Percentiles rank a stretch among this genome's conserved stretches.
Evolutionary conservation across 1,140 invertebrate species (phyloP).

Genomic region (Hesperophylax magnus): DNA sequence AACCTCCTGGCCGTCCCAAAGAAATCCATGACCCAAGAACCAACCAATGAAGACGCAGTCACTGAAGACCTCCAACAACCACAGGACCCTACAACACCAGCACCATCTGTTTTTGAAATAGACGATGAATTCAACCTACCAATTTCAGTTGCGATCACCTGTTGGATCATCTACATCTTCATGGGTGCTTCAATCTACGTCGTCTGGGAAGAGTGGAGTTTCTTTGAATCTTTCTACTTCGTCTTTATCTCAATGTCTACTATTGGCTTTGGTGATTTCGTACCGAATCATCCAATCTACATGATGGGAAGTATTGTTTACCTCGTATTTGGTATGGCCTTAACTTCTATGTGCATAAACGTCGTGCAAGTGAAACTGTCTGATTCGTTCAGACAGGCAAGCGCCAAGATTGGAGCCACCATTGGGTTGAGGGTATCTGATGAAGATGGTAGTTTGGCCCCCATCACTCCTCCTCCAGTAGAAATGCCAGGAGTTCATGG

Average conservation of each 20-base stretch:
- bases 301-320: conserved; percentile 96
- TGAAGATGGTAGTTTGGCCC: conserved; percentile 73
- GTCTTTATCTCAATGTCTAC: conserved; percentile 96
- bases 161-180: conserved; percentile 88
- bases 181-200: conserved; percentile 85
- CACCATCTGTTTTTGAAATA: conserved; percentile 79
- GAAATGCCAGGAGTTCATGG: conserved; percentile 67
- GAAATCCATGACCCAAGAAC: neutral
- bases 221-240: conserved; percentile 94
- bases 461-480: conserved; percentile 64
- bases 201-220: conserved; percentile 86
- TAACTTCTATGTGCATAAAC: conserved; percentile 98
- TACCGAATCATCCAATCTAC: conserved; percentile 89
- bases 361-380: conserved; percentile 91
- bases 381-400: conserved; percentile 87
- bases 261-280: conserved; percentile 92
- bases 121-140: conserved; percentile 96
- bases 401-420: conserved; percentile 87
- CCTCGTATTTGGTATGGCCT: conserved; percentile 91
- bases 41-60: conserved; percentile 57
- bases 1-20: conserved; percentile 37
- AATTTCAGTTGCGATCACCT: conserved; percentile 86
- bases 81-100: conserved; percentile 73
- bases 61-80: conserved; percentile 64
- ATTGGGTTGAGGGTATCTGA: conserved; percentile 83